Conservation (phyloP, 2,888 invertebrate species). For the Chouioia cunea region DNA sequence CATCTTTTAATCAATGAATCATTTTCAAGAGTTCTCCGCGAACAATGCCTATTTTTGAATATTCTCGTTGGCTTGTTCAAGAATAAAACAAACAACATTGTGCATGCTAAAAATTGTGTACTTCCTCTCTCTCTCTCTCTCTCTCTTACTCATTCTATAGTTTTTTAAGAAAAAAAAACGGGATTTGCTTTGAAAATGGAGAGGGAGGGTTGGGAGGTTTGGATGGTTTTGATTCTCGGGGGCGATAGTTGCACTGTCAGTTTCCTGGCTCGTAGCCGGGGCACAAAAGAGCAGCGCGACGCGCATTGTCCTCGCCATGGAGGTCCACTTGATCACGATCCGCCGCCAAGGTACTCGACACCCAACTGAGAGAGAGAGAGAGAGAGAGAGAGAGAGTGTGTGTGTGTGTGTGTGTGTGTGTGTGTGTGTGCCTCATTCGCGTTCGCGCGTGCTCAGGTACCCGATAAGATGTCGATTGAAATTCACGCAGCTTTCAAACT, state of each 20-base stretch:
- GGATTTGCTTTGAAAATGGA: background rate
- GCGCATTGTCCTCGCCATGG: conserved; percentile 66
- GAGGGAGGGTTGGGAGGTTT: conserved; percentile 17
- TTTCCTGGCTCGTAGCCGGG: conserved; percentile 52
- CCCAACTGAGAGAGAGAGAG: conserved; percentile 45
- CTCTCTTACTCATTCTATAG: background rate
- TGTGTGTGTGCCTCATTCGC: conserved; percentile 7
- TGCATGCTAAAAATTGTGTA: conserved; percentile 9
- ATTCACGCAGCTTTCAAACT: conserved; percentile 61
- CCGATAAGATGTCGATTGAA: conserved; percentile 69
- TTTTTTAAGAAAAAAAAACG: too few species aligned
- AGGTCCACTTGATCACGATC: conserved; percentile 69
- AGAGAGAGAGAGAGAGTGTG: too few species aligned
- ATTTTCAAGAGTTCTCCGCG: too few species aligned
- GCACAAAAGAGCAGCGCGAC: conserved; percentile 67
- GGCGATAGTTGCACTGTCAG: conserved; percentile 49
- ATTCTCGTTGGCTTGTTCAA: too few species aligned
- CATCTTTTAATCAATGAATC: too few species aligned
- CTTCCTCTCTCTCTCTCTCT: background rate
- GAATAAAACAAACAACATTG: too few species aligned
- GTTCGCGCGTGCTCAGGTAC: conserved; percentile 55
- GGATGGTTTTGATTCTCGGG: background rate
- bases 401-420: background rate
- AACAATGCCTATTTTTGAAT: too few species aligned
- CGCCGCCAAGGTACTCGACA: conserved; percentile 44